Percentiles rank a stretch among this genome's conserved stretches.
Conservation (phyloP, 2,113 vertebrate species). For the Poecilia latipinna region DNA sequence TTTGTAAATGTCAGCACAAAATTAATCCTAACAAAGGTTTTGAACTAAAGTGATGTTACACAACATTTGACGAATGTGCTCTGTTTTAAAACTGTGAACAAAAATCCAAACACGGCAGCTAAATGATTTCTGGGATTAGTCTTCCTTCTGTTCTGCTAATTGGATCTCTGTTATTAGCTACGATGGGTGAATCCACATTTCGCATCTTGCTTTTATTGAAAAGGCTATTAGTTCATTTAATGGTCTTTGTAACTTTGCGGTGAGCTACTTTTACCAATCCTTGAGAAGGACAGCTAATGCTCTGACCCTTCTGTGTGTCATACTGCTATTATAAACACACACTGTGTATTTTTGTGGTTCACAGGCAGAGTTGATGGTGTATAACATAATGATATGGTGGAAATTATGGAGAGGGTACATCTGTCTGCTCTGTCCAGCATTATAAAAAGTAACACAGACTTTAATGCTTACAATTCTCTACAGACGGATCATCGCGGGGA, state of each 20-base stretch:
- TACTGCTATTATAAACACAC: slow-evolving; percentile 23
- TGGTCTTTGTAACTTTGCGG: slow-evolving; percentile 49
- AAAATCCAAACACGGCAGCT: slow-evolving; percentile 47
- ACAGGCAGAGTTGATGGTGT: slow-evolving; percentile 13
- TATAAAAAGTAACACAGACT: slow-evolving; percentile 23
- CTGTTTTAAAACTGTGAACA: slow-evolving; percentile 46
- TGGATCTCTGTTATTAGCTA: slow-evolving; percentile 59
- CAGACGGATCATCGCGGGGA: neutral
- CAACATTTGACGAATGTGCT: neutral
- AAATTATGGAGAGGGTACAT: neutral
- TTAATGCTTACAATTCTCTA: slow-evolving; percentile 9
- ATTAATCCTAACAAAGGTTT: slow-evolving; percentile 11
- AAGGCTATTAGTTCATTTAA: slow-evolving; percentile 45
- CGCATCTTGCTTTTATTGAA: slow-evolving; percentile 33
- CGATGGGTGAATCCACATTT: slow-evolving; percentile 42
- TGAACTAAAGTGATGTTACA: slow-evolving; percentile 7
- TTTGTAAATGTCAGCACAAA: neutral
- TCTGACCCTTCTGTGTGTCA: slow-evolving; percentile 50
- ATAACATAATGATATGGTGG: slow-evolving; percentile 29
- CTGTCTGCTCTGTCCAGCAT: slow-evolving; percentile 17
- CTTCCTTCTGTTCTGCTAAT: slow-evolving; percentile 36
- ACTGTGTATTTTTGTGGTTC: slow-evolving; percentile 17
- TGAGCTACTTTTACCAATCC: slow-evolving; percentile 56
- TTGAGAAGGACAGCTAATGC: slow-evolving; percentile 36
- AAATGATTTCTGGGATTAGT: slow-evolving; percentile 62